phyloP scores from a whole-genome alignment of 2,797 vertebrate species.

The Pterois miles region DNA sequence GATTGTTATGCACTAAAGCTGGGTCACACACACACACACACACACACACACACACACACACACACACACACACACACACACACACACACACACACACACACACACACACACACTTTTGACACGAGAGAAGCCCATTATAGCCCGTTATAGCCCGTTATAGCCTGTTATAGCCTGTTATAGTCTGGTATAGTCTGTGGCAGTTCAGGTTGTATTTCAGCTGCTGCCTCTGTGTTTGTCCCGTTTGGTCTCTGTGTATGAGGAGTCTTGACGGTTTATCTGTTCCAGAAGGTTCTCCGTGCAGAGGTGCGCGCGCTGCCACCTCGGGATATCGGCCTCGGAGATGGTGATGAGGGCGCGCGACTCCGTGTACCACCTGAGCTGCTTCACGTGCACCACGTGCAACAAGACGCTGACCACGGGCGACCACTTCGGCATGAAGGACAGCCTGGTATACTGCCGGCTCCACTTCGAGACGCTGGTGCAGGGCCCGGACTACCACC shows the following conservation, averaged over 20 bases:
- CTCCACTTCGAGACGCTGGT: constrained; percentile 96
- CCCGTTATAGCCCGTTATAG: not conserved
- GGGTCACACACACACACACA: not conserved
- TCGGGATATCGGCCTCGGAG: constrained; percentile 98
- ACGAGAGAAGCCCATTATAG: not conserved
- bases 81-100: not conserved
- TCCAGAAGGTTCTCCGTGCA: constrained; percentile 99
- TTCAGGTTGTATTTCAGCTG: not conserved
- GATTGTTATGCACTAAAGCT: not conserved
- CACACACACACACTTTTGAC: not conserved
- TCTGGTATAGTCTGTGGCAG: not conserved
- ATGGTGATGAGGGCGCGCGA: constrained; percentile 99
- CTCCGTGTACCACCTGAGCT: constrained; percentile 98
- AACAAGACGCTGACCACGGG: constrained; percentile 98
- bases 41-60: not conserved
- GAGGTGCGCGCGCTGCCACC: constrained; percentile 99
- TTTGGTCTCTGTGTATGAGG: constrained; percentile 17
- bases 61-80: not conserved
- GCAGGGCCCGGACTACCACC: constrained; percentile 91
- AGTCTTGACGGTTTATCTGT: constrained; percentile 78
- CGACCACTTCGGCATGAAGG: constrained; percentile 99
- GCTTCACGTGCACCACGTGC: constrained; percentile 98
- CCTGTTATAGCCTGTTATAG: too few species aligned
- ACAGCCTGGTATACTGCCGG: constrained; percentile 97
- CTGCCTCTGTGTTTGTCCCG: not conserved